Evolutionary conservation across 1,140 invertebrate species (phyloP).

Genomic region (Zaprionus tsacasi): DNA sequence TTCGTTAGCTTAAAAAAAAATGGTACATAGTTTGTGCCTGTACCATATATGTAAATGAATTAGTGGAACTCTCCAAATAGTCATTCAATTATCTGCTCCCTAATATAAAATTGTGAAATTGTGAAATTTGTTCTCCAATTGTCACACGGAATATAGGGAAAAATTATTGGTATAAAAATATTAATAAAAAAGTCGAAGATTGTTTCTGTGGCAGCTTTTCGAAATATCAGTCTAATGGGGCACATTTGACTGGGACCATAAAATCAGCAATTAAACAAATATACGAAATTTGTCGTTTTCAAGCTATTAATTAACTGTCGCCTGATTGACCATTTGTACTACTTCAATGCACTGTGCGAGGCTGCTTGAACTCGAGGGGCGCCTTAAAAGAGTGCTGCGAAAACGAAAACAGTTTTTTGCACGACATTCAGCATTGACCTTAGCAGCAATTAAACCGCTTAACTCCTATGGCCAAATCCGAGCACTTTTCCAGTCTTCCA

Average conservation of each 20-base stretch:
- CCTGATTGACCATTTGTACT: neutral
- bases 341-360: neutral
- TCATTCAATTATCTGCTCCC: too few species aligned
- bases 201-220: too few species aligned
- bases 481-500: conserved; percentile 22
- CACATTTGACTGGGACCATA: neutral
- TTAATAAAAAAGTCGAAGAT: too few species aligned
- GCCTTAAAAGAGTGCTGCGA: conserved; percentile 30
- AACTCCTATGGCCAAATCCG: conserved; percentile 47
- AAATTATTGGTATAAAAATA: too few species aligned
- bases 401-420: conserved; percentile 42
- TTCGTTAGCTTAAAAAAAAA: too few species aligned
- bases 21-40: too few species aligned
- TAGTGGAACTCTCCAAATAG: too few species aligned
- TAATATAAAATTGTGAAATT: too few species aligned
- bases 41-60: too few species aligned
- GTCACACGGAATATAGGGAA: too few species aligned
- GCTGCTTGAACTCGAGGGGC: neutral
- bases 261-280: neutral
- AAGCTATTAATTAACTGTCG: neutral
- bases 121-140: too few species aligned
- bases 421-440: conserved; percentile 62
- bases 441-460: conserved; percentile 78
- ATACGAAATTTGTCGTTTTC: neutral
- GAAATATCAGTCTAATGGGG: too few species aligned